Conservation (phyloP, 2,113 vertebrate species). For the Muscicapa adusta region DNA sequence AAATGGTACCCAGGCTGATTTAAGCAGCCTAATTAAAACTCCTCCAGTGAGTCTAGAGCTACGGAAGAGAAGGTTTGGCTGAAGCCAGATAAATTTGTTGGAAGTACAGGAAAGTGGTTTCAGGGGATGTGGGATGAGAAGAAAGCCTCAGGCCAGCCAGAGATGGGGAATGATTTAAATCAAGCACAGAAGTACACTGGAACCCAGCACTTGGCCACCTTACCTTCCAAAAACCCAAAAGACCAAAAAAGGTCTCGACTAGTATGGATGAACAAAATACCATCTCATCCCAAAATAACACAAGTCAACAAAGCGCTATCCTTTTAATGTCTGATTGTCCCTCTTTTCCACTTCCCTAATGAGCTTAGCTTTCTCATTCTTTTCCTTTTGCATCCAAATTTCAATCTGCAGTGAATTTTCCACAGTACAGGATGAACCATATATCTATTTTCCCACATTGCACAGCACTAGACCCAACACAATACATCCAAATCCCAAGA, state of each 20-base stretch:
- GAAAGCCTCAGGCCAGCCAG: background rate
- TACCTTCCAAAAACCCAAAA: background rate
- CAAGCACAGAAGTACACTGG: background rate
- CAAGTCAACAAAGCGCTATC: background rate
- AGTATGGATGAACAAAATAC: background rate
- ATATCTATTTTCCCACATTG: conserved; percentile 33
- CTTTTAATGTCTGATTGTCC: conserved; percentile 16
- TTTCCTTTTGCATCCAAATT: conserved; percentile 24
- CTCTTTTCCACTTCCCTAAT: background rate
- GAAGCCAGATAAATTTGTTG: background rate
- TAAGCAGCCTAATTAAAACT: background rate
- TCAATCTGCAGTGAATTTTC: conserved; percentile 31
- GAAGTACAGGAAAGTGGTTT: background rate
- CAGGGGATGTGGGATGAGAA: background rate
- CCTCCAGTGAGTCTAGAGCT: background rate
- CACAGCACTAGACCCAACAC: background rate
- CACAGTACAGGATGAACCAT: conserved; percentile 33
- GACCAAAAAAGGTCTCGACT: background rate
- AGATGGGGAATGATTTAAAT: background rate
- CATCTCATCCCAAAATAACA: background rate
- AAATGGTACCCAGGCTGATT: background rate
- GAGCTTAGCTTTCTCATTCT: conserved; percentile 12
- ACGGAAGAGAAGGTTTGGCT: background rate
- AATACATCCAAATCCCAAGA: conserved; percentile 13
- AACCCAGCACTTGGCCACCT: background rate